These are phyloP conservation scores for Plutella xylostella DNA, from an alignment of 2,888 invertebrate species.

Conservation along the genomic window DNA sequence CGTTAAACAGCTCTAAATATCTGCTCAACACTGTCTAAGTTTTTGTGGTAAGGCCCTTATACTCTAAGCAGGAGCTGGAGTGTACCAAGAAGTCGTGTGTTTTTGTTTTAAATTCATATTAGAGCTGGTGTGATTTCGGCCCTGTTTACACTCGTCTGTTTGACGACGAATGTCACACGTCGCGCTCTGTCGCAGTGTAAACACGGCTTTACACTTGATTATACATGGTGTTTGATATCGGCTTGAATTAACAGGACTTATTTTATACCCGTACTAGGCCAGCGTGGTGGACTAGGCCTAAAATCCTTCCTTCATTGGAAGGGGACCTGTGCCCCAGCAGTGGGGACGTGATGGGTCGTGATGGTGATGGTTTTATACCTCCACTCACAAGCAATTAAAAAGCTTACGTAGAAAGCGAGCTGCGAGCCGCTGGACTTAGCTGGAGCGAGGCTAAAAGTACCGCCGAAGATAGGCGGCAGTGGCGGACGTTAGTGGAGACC, in stretches of 20 bases:
- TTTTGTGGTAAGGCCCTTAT: too few relatives aligned
- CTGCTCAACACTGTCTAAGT: too few relatives aligned
- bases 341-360: too few relatives aligned
- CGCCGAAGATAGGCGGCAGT: too few relatives aligned
- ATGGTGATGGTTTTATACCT: too few relatives aligned
- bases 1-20: not conserved
- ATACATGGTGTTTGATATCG: constrained; percentile 28
- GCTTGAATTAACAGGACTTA: too few relatives aligned
- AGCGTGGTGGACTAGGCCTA: not conserved
- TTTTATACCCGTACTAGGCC: not conserved
- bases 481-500: too few relatives aligned
- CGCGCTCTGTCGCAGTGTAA: constrained; percentile 23
- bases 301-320: not conserved
- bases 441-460: too few relatives aligned
- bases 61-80: not conserved
- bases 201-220: constrained; percentile 22
- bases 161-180: constrained; percentile 49
- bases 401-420: too few relatives aligned
- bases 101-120: constrained; percentile 32
- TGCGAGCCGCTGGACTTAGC: too few relatives aligned
- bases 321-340: not conserved
- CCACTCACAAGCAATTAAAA: too few relatives aligned
- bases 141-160: constrained; percentile 29
- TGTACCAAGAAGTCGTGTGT: constrained; percentile 9
- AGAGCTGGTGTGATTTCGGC: constrained; percentile 31